Percentiles rank a stretch among this genome's conserved stretches.
Evolutionary conservation across 2,888 invertebrate genomes (phyloP).

Genomic region (Standfussiana lucernea): DNA sequence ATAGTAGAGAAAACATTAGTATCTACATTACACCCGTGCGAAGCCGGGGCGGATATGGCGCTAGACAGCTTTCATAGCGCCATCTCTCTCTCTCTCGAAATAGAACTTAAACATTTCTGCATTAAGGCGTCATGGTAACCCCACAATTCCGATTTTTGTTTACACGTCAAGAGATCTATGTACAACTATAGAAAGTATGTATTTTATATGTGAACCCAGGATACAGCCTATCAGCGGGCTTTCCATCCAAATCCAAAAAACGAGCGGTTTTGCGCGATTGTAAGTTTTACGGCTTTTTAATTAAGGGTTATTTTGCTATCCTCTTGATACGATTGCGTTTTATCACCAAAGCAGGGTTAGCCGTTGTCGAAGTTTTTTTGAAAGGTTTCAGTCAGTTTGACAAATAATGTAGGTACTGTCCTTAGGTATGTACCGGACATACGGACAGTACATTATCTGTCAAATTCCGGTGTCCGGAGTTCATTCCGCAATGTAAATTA

Average conservation of each 20-base stretch:
- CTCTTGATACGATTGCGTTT: background rate
- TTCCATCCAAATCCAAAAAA: background rate
- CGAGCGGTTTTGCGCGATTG: background rate
- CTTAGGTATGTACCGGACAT: background rate
- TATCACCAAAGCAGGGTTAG: background rate
- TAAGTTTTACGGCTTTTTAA: background rate
- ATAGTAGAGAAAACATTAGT: too few species aligned
- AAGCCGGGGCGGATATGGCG: too few species aligned
- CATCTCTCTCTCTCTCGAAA: too few species aligned
- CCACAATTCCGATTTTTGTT: background rate
- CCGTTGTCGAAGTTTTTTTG: background rate
- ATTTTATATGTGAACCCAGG: background rate
- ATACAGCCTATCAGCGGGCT: background rate
- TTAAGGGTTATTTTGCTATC: background rate
- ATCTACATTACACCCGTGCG: too few species aligned
- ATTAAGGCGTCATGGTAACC: too few species aligned
- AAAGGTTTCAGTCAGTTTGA: background rate
- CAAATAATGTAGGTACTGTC: background rate
- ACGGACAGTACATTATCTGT: background rate
- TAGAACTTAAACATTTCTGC: too few species aligned
- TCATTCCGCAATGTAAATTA: slow-evolving; percentile 2
- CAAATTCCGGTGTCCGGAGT: background rate
- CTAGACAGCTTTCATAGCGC: too few species aligned
- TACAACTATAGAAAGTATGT: background rate
- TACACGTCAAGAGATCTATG: background rate